A percentile compares a stretch with the other conserved stretches of the same genome.
Evolutionary conservation across 2,888 invertebrate genomes (phyloP).

Genomic region (Drosophila helvetica): DNA sequence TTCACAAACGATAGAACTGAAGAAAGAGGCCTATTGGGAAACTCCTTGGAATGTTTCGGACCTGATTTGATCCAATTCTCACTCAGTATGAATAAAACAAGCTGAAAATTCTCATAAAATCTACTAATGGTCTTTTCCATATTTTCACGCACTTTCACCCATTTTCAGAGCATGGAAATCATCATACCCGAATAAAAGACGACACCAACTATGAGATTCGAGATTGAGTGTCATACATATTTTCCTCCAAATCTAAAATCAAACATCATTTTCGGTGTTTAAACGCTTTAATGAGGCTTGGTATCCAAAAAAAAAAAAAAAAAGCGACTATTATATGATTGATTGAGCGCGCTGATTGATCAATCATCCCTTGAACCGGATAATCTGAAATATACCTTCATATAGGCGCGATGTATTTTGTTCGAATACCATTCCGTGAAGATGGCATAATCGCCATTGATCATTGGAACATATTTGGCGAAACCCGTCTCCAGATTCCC

Average conservation of each 20-base stretch:
- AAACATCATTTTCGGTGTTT: not conserved
- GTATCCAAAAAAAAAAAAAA: not conserved
- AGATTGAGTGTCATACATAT: too few species aligned
- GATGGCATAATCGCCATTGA: constrained; percentile 37
- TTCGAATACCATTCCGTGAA: constrained; percentile 4
- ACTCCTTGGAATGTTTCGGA: too few species aligned
- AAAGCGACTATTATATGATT: not conserved
- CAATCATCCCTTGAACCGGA: not conserved
- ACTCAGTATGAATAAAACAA: too few species aligned
- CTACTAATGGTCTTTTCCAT: too few species aligned
- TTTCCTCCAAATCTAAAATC: not conserved
- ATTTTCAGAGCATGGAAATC: too few species aligned
- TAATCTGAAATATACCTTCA: constrained; percentile 19
- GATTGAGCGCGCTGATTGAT: not conserved
- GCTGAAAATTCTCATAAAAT: too few species aligned
- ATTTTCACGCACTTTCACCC: too few species aligned
- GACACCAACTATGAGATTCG: too few species aligned
- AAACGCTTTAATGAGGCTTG: not conserved
- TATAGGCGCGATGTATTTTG: constrained; percentile 4
- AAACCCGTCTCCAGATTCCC: constrained; percentile 12
- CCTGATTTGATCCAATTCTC: too few species aligned
- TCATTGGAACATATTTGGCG: not conserved
- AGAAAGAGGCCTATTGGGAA: too few species aligned
- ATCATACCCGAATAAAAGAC: too few species aligned
- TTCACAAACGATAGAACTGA: too few species aligned